Evolutionary conservation across 1,140 invertebrate genomes (phyloP), one percentile per base, ranked within the genome.

Genomic region (Kradibia gibbosae): DNA sequence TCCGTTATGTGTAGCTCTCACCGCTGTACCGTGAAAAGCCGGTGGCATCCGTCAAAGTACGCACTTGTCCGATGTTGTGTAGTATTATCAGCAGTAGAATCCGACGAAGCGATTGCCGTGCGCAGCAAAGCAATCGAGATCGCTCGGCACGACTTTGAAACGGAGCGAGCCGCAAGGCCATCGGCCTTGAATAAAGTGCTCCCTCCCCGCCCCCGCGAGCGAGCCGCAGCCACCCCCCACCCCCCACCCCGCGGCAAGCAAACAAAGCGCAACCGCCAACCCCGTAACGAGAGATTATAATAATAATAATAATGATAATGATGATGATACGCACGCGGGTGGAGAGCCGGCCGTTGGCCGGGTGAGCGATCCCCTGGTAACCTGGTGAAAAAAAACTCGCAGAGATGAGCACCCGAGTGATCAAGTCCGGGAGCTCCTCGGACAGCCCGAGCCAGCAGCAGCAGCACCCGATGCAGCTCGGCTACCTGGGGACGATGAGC

Each of bases 391-490:
- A 0, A 15, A 48, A 50, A 72, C 20, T 73, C 85, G n/a, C 83
- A 91, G 91, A 91, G 39, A 84, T 80, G 1, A 84, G 83, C 0
- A 87, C 83, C 34, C 84, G 90, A 17, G 25, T 88, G 22, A 89
- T 90, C 78, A 91, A 87, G 81, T 91, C 90, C 0, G 90, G 89
- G 39, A 88, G 89, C 0, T 90, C 89, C 2, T 82, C 81, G 75
- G 81, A 82, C 34, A 76, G 75, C 1, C 55, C 42, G 13, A 22
- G 17, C 5, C 74, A 48, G 39, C 39, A 65, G 22, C 70, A 80
- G 34, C 57, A 36, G 15, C 62, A 70, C 48, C 78, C 70, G 31
- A 10, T 36, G 53, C 53, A 62, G 57, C 15, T 77, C n/a, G 73
- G 72, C 20, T 75, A 57, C 0, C 60, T 75, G 5, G 72, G 80